Conservation (phyloP, 2,113 vertebrate species). For the Microcebus lehilahytsara region DNA sequence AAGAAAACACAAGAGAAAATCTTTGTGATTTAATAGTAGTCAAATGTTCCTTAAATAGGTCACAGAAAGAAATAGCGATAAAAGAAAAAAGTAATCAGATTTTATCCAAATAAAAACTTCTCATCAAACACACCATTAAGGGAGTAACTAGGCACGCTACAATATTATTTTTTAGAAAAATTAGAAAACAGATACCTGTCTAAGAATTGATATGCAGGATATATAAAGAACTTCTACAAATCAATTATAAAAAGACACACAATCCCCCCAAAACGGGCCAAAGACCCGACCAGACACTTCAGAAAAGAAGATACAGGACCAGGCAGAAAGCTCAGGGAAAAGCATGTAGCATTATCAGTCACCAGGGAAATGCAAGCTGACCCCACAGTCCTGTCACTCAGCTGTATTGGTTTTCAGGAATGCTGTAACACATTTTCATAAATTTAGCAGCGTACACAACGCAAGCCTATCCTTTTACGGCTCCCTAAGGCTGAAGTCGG, state of each 20-base stretch:
- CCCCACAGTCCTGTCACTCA: no score
- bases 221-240: background rate
- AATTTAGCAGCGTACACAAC: no score
- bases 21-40: background rate
- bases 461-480: no score
- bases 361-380: no score
- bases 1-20: background rate
- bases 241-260: background rate
- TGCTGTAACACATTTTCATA: no score
- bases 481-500: no score
- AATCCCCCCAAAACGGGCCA: background rate
- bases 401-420: no score
- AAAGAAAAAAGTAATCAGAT: background rate
- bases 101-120: background rate
- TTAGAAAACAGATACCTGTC: background rate
- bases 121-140: background rate
- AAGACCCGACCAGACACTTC: no score
- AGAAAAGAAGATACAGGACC: background rate
- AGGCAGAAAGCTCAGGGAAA: background rate
- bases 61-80: background rate
- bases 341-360: background rate
- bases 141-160: background rate
- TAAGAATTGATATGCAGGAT: background rate
- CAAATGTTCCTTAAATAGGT: background rate
- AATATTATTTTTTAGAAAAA: background rate